A percentile compares a stretch with the other conserved stretches of the same genome.
phyloP scores from a whole-genome alignment of 2,888 invertebrate genomes.

The Acanthoscelides obtectus region DNA sequence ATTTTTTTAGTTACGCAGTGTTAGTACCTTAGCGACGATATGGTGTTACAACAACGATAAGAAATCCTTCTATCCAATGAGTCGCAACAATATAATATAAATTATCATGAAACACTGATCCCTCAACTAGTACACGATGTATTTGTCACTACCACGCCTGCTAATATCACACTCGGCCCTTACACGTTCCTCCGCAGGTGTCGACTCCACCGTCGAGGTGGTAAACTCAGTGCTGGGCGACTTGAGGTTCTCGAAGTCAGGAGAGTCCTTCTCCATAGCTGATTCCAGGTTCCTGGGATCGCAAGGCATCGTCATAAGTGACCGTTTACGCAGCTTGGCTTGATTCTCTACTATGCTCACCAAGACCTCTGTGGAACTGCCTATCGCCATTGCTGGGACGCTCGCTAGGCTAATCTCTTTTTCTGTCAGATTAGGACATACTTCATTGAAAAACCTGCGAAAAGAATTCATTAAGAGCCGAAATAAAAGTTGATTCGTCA shows the following conservation, averaged over 20 bases:
- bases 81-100: no score
- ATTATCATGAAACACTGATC: no score
- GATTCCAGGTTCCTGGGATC: conserved; percentile 35
- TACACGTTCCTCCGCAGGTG: conserved; percentile 7
- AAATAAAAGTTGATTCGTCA: no score
- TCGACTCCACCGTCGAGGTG: conserved; percentile 28
- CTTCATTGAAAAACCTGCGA: not conserved
- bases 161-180: not conserved
- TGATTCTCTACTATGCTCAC: conserved; percentile 43
- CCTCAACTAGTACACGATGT: not conserved
- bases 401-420: conserved; percentile 34
- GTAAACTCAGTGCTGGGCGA: conserved; percentile 42
- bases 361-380: conserved; percentile 41
- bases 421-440: conserved; percentile 34
- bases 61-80: no score
- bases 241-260: conserved; percentile 34
- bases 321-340: conserved; percentile 34
- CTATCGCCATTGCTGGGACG: conserved; percentile 42
- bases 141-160: not conserved
- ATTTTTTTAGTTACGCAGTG: no score
- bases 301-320: conserved; percentile 29
- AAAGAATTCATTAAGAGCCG: no score
- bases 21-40: no score
- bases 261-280: conserved; percentile 31
- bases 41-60: no score